Evolutionary conservation across 1,140 invertebrate genomes (phyloP).

Genomic region (Nilaparvata lugens): DNA sequence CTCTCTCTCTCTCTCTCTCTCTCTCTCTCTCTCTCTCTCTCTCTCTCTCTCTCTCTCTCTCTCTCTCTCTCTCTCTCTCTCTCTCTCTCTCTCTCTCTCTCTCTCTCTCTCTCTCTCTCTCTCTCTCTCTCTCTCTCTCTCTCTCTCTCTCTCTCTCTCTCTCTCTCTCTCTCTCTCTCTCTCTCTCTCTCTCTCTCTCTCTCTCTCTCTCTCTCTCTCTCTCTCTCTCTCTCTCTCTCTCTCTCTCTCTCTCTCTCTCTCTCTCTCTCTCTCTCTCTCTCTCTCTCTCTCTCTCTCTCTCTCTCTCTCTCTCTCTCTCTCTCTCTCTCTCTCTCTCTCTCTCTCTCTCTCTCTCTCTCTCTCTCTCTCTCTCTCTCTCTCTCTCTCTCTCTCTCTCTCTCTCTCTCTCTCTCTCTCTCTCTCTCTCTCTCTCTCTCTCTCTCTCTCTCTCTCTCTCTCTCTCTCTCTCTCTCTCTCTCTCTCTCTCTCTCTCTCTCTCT

Average conservation of each 20-base stretch:
- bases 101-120: no score
- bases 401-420: neutral
- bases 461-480: neutral
- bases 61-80: no score
- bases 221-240: no score
- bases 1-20: neutral
- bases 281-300: no score
- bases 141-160: no score
- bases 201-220: no score
- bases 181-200: no score
- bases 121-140: no score
- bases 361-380: neutral
- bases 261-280: no score
- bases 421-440: neutral
- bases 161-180: no score
- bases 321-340: constrained; percentile 9
- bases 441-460: neutral
- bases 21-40: neutral
- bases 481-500: neutral
- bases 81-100: no score
- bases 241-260: no score
- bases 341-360: constrained; percentile 8
- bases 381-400: constrained; percentile 7
- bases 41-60: neutral
- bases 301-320: constrained; percentile 3